Percentiles rank a stretch among this genome's conserved stretches.
Conservation (phyloP, 2,888 invertebrate species). For the Watsonalla binaria region DNA sequence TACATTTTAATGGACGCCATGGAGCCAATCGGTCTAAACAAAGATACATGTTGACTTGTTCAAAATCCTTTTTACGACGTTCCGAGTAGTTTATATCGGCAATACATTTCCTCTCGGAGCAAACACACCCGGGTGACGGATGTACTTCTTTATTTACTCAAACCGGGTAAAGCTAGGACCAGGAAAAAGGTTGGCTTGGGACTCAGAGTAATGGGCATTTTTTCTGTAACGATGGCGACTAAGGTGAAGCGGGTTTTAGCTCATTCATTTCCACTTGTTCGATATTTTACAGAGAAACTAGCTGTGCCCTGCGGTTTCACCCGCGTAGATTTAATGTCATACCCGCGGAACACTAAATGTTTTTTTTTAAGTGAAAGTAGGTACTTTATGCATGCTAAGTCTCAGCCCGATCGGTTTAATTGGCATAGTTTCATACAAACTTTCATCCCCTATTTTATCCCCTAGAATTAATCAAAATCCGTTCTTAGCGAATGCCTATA, state of each 20-base stretch:
- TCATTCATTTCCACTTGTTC: no score
- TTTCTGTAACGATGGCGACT: neutral
- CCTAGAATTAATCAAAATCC: no score
- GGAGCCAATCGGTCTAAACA: constrained; percentile 23
- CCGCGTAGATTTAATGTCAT: no score
- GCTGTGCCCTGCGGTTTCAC: no score
- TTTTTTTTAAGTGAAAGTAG: no score
- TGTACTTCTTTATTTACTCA: constrained; percentile 30
- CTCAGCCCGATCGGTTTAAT: no score
- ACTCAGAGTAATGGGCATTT: neutral
- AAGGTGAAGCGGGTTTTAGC: neutral
- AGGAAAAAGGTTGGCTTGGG: neutral
- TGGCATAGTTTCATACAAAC: no score
- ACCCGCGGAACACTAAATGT: no score
- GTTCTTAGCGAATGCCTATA: no score
- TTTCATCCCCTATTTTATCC: no score
- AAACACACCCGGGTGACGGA: constrained; percentile 23
- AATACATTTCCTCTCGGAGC: constrained; percentile 35
- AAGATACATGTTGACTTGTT: constrained; percentile 37
- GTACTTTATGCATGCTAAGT: no score
- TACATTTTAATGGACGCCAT: constrained; percentile 19
- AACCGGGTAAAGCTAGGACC: constrained; percentile 13
- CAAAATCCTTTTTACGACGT: constrained; percentile 35
- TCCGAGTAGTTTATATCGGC: constrained; percentile 35
- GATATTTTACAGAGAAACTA: no score